phyloP scores from a whole-genome alignment of 2,888 invertebrate genomes.

The Argyresthia albistria region DNA sequence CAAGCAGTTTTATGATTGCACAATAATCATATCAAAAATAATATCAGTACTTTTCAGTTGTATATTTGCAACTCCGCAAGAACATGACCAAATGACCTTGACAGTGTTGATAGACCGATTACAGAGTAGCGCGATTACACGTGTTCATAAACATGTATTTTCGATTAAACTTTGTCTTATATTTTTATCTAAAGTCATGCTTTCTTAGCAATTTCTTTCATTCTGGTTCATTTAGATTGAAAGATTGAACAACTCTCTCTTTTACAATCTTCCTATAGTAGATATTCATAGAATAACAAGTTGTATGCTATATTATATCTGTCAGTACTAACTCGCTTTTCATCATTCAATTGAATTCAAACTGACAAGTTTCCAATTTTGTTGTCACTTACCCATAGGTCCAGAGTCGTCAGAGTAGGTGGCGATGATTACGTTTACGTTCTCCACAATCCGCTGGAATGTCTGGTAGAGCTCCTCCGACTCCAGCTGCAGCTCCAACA shows the following conservation, averaged over 20 bases:
- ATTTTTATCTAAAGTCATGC: no score
- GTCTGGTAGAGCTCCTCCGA: constrained; percentile 98
- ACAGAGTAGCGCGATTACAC: constrained; percentile 12
- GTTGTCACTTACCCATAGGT: constrained; percentile 84
- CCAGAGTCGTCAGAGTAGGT: constrained; percentile 98
- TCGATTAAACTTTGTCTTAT: background rate
- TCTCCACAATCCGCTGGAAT: constrained; percentile 99
- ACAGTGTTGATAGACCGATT: constrained; percentile 10
- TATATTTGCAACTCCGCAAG: background rate
- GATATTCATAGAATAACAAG: no score
- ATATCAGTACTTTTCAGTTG: background rate
- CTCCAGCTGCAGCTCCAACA: constrained; percentile 96
- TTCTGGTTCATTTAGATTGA: no score
- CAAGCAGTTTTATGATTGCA: background rate
- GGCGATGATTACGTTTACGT: constrained; percentile 99
- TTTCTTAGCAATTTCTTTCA: no score
- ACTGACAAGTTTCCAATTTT: no score
- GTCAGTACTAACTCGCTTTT: no score
- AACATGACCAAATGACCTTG: constrained; percentile 14
- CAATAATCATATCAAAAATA: background rate
- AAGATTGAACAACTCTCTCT: no score
- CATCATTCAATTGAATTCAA: no score
- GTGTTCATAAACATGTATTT: background rate
- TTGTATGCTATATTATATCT: no score
- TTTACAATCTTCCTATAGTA: no score